Percentiles rank a stretch among this genome's conserved stretches.
phyloP scores from a whole-genome alignment of 30 jellyfish, hydroid and myxozoan genomes.

The Aurelia sp. region DNA sequence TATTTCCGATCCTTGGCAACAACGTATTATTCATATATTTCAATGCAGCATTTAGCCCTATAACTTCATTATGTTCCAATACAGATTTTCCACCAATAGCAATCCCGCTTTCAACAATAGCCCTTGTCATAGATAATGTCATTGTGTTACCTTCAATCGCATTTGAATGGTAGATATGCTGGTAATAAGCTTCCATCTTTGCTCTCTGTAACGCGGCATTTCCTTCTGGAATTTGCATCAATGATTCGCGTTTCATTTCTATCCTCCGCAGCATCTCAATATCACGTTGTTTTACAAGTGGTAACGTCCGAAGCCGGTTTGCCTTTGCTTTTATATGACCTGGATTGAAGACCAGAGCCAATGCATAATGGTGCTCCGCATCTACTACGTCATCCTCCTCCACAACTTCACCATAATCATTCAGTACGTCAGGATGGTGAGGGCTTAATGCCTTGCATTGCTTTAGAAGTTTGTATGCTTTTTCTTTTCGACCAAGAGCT shows the following conservation, averaged over 20 bases:
- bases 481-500: conserved; percentile 79
- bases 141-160: conserved; percentile 98
- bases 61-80: conserved; percentile 93
- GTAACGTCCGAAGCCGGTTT: conserved; percentile 78
- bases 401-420: conserved; percentile 88
- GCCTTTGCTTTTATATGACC: conserved; percentile 81
- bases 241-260: conserved; percentile 84
- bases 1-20: conserved; percentile 69
- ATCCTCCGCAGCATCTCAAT: conserved; percentile 84
- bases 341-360: conserved; percentile 86
- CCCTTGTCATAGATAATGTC: conserved; percentile 98
- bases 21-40: conserved; percentile 87
- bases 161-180: conserved; percentile 90
- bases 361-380: conserved; percentile 98
- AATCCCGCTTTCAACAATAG: conserved; percentile 93
- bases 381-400: conserved; percentile 84
- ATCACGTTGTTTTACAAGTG: conserved; percentile 85
- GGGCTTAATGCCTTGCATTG: conserved; percentile 95
- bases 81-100: conserved; percentile 98
- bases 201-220: conserved; percentile 93
- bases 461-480: conserved; percentile 77
- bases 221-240: conserved; percentile 95
- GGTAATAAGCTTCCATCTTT: conserved; percentile 87
- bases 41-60: conserved; percentile 92
- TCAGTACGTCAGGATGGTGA: conserved; percentile 91